These are phyloP conservation scores for Murina feae DNA, from an alignment of 2,113 vertebrate genomes.

Conservation along the genomic window DNA sequence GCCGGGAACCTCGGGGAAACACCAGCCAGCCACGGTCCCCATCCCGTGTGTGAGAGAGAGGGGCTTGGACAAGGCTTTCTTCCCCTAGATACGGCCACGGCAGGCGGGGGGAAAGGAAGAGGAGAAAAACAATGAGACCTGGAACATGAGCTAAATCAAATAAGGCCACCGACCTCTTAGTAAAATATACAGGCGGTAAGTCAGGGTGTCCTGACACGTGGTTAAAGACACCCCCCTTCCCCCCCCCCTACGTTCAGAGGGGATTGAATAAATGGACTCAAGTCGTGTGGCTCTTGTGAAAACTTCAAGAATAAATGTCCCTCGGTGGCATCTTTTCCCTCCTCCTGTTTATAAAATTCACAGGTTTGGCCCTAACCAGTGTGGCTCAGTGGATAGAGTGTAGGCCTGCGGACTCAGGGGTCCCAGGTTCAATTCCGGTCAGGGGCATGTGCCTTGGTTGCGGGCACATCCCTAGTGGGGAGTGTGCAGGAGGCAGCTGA, in stretches of 20 bases:
- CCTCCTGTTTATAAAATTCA: not conserved
- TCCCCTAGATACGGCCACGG: conserved; percentile 7
- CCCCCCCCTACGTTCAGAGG: not conserved
- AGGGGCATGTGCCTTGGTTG: too few relatives aligned
- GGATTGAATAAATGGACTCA: conserved; percentile 37
- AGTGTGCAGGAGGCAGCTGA: too few relatives aligned
- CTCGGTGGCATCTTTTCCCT: not conserved
- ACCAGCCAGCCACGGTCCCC: not conserved
- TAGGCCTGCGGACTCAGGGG: too few relatives aligned
- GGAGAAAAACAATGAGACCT: conserved; percentile 62
- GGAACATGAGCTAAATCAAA: conserved; percentile 63
- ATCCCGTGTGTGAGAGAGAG: not conserved
- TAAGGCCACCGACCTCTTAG: conserved; percentile 59
- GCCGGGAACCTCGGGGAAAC: not conserved
- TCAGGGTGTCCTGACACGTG: not conserved
- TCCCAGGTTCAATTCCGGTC: too few relatives aligned
- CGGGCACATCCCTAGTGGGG: too few relatives aligned
- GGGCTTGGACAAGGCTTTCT: conserved; percentile 25
- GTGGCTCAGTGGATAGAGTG: too few relatives aligned
- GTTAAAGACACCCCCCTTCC: conserved; percentile 59
- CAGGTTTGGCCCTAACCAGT: too few relatives aligned
- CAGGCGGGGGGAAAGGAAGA: not conserved
- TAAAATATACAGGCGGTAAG: conserved; percentile 56
- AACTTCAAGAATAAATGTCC: not conserved
- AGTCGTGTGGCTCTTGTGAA: not conserved